Conservation (phyloP, 2,797 vertebrate genomes). For the Melanotaenia nigrans region DNA sequence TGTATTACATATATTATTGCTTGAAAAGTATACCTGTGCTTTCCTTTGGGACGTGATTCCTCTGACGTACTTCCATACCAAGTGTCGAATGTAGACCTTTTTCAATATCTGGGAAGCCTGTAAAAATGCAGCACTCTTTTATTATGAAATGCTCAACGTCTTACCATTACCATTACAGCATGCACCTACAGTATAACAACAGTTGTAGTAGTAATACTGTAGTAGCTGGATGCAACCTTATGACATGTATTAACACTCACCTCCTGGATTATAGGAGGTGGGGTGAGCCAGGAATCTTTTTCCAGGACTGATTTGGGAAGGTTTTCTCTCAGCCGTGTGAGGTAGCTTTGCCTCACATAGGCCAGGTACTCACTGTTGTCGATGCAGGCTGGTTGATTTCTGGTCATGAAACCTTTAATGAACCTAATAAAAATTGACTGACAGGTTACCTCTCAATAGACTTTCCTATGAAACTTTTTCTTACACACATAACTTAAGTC, state of each 20-base stretch:
- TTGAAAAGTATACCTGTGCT: conserved; percentile 83
- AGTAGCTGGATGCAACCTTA: background rate
- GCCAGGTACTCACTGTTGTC: conserved; percentile 88
- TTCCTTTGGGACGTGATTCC: conserved; percentile 82
- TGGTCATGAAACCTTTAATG: conserved; percentile 92
- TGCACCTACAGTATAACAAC: background rate
- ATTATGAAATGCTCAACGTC: background rate
- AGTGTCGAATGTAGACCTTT: conserved; percentile 83
- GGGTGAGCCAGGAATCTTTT: conserved; percentile 86
- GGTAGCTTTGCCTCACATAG: conserved; percentile 87
- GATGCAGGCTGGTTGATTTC: conserved; percentile 81
- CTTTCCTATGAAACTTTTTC: background rate
- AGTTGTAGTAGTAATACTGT: too few relatives aligned
- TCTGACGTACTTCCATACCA: conserved; percentile 87
- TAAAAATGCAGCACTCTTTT: background rate
- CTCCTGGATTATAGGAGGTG: conserved; percentile 88
- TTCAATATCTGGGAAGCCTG: conserved; percentile 85
- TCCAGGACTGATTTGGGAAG: conserved; percentile 89
- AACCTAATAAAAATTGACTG: conserved; percentile 79
- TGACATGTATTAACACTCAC: conserved; percentile 63
- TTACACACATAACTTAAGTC: too few relatives aligned
- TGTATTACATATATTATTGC: too few relatives aligned
- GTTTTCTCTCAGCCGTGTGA: conserved; percentile 86
- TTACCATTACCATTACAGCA: background rate
- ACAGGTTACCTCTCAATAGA: background rate